phyloP scores from a whole-genome alignment of 2,797 vertebrate species.

The Esox masquinongy region DNA sequence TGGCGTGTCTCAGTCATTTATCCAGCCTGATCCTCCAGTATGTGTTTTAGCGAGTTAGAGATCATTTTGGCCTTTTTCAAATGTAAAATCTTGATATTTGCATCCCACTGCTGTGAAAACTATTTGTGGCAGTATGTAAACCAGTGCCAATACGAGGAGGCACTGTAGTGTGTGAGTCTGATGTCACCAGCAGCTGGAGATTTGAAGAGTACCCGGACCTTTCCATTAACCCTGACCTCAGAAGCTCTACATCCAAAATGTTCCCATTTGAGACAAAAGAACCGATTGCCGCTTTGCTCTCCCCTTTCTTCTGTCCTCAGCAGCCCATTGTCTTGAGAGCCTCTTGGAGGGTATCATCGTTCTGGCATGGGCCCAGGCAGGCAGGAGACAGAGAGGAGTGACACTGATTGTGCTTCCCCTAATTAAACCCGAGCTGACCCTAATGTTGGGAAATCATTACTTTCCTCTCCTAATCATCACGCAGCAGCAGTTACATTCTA shows the following conservation, averaged over 20 bases:
- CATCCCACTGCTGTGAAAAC: too few relatives aligned
- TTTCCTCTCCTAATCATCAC: constrained; percentile 89
- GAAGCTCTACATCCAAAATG: constrained; percentile 58
- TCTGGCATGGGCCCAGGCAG: constrained; percentile 66
- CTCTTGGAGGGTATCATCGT: constrained; percentile 38
- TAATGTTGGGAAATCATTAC: constrained; percentile 94
- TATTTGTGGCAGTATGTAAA: constrained; percentile 36
- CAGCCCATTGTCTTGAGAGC: constrained; percentile 61
- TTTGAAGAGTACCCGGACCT: not conserved
- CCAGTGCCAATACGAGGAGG: too few relatives aligned
- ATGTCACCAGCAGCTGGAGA: too few relatives aligned
- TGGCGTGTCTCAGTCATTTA: constrained; percentile 57
- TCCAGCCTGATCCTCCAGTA: constrained; percentile 66
- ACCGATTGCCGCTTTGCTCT: constrained; percentile 17
- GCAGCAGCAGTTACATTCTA: constrained; percentile 88
- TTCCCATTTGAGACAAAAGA: constrained; percentile 52
- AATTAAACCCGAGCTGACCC: constrained; percentile 96
- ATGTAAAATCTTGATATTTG: too few relatives aligned
- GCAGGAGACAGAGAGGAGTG: constrained; percentile 64
- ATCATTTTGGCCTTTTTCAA: not conserved
- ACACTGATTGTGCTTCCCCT: constrained; percentile 88
- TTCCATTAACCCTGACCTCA: constrained; percentile 5
- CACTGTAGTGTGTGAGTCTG: too few relatives aligned
- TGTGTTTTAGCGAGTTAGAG: constrained; percentile 9
- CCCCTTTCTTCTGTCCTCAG: constrained; percentile 24